phyloP scores from a whole-genome alignment of 2,113 vertebrate genomes.

The Chrysemys picta region DNA sequence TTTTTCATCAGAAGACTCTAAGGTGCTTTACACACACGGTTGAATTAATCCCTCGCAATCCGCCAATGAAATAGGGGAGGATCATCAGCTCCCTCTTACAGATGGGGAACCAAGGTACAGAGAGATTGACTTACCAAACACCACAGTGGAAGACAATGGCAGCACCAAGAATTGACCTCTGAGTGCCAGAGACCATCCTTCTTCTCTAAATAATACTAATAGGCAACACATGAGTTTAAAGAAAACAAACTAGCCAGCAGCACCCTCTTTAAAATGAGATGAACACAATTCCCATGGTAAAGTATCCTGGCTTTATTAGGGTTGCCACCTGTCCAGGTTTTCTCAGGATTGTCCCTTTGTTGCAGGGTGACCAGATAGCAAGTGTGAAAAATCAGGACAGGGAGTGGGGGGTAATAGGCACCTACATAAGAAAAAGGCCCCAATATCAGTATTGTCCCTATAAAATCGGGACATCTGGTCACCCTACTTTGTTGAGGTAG shows the following conservation, averaged over 20 bases:
- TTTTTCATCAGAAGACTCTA: background rate
- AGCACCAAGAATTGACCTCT: background rate
- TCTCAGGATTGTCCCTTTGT: background rate
- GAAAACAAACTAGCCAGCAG: background rate
- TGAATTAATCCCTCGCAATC: background rate
- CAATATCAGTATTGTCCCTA: background rate
- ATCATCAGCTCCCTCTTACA: background rate
- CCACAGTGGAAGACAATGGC: background rate
- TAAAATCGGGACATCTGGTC: too few relatives aligned
- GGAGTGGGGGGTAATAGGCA: too few relatives aligned
- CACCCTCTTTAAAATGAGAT: background rate
- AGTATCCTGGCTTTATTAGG: background rate
- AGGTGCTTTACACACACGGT: rapidly evolving
- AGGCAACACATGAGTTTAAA: background rate
- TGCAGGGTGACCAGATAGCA: too few relatives aligned
- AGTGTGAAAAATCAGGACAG: too few relatives aligned
- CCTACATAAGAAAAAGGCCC: too few relatives aligned
- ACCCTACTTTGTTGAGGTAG: background rate
- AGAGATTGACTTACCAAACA: background rate
- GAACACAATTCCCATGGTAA: background rate
- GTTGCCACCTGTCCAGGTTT: background rate
- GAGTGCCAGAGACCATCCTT: background rate
- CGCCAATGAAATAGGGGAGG: background rate
- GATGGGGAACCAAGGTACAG: background rate
- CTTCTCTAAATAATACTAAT: background rate